Base-by-base conservation (phyloP, 2,888 invertebrate species). In the Gymnocheta viridis region DNA sequence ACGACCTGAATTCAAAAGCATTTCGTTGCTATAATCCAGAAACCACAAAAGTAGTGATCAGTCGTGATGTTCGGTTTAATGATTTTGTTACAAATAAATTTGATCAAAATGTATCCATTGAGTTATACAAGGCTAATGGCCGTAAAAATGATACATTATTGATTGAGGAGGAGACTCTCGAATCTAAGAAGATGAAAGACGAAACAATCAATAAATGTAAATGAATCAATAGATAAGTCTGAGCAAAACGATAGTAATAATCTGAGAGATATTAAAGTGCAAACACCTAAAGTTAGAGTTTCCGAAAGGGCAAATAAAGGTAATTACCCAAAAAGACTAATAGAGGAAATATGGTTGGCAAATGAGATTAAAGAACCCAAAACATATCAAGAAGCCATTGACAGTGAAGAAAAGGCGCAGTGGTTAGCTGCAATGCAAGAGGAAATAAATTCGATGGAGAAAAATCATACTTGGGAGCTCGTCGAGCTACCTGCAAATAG, bases 1-100 rank as follows among this genome's bases (percentile, higher is more conserved):
- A 87, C 64, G 83, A 85, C 35, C 41, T 76, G 9, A 44, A 83
- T 3, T 87, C 86, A n/a, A 87, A 86, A 72, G 86, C 85, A 24
- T 87, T 79, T 64, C 64, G 87, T 22, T 73, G 72, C 17, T 79
- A 83, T 41, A 51, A 72, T 27, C 38, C 44, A 19, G 44, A 22
- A 9, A 27, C 35, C 66, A 47, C 64, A 10, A 73, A 54, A 4
- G 67, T 82, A 4, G 51, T 78, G 4, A 78, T 82, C 4, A 73
- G 62, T 41, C 78, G 82, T 32, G 82, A 82, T 58, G 76, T 82
- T 29, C 41, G 41, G 1, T 82, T 82, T 44, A 58, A 22, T 4
- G 58, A 78, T 51, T 29, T 35, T 10, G 7, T 24, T 54, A 14
- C 12, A 5, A 47, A 19, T 32, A 29, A 22, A n/a, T 10, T 17